These are phyloP conservation scores for Paraescarpia echinospica DNA, from an alignment of 1,140 invertebrate genomes.

Conservation along the genomic window DNA sequence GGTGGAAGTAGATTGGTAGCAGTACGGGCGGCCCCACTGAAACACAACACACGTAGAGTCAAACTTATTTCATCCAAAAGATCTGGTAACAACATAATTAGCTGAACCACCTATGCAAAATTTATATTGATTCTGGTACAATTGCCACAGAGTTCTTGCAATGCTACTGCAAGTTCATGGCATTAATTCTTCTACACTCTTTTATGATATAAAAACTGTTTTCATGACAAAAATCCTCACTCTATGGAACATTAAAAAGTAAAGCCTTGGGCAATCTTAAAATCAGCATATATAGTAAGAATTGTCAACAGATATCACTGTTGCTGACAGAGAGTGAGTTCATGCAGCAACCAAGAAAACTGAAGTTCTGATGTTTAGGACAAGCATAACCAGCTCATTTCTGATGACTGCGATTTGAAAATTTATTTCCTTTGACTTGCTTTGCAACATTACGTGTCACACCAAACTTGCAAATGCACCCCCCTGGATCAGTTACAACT, in stretches of 20 bases:
- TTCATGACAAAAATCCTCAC: too few relatives aligned
- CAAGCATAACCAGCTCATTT: too few relatives aligned
- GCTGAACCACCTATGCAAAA: background rate
- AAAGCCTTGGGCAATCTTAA: too few relatives aligned
- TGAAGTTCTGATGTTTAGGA: too few relatives aligned
- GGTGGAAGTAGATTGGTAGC: slow-evolving; percentile 54
- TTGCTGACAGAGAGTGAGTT: too few relatives aligned
- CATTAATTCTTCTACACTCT: too few relatives aligned
- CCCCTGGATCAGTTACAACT: slow-evolving; percentile 8
- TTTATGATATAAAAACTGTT: too few relatives aligned
- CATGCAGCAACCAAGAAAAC: too few relatives aligned
- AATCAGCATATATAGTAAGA: too few relatives aligned
- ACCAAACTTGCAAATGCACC: background rate
- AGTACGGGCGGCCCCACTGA: slow-evolving; percentile 53
- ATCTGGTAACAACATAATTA: background rate
- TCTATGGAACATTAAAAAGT: too few relatives aligned
- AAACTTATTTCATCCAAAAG: background rate
- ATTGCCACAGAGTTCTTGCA: background rate
- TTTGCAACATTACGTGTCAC: background rate
- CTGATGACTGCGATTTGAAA: background rate
- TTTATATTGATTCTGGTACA: background rate
- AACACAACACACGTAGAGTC: slow-evolving; percentile 29
- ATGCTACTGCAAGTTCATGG: background rate
- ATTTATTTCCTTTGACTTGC: background rate
- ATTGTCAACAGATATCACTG: too few relatives aligned